Percentiles rank a stretch among this genome's conserved stretches.
These are phyloP conservation scores for Coronaproctus castanopsis DNA, from an alignment of 2,888 invertebrate species.

Conservation along the genomic window DNA sequence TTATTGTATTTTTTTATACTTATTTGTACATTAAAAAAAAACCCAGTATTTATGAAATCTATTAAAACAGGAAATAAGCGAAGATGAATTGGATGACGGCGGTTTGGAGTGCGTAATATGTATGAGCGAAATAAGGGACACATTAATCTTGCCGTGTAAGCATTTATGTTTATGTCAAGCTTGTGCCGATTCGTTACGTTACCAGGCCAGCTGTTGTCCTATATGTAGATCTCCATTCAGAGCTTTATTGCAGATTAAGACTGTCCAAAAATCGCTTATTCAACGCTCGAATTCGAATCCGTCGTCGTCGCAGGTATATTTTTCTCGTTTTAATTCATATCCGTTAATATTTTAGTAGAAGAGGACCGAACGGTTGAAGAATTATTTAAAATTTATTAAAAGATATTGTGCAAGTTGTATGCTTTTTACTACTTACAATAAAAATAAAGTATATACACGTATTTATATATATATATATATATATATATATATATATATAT, in stretches of 20 bases:
- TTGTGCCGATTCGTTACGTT: slow-evolving; percentile 89
- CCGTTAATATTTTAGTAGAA: background rate
- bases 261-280: slow-evolving; percentile 73
- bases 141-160: slow-evolving; percentile 86
- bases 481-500: too few species aligned
- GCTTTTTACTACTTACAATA: too few species aligned
- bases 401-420: too few species aligned
- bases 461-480: too few species aligned
- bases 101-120: slow-evolving; percentile 98
- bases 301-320: slow-evolving; percentile 2
- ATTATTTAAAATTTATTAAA: background rate
- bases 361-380: too few species aligned
- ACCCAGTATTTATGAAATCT: too few species aligned
- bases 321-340: background rate
- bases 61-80: slow-evolving; percentile 26
- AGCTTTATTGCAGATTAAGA: slow-evolving; percentile 84
- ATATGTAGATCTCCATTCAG: slow-evolving; percentile 97
- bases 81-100: slow-evolving; percentile 75
- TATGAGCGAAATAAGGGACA: slow-evolving; percentile 95
- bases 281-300: slow-evolving; percentile 21
- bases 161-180: slow-evolving; percentile 93
- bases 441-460: too few species aligned
- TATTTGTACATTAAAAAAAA: too few species aligned
- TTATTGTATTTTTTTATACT: too few species aligned
- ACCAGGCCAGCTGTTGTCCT: slow-evolving; percentile 96